Evolutionary conservation across 2,888 invertebrate genomes (phyloP), one percentile per base, ranked within the genome.

Genomic region (Strigamia crassipes): DNA sequence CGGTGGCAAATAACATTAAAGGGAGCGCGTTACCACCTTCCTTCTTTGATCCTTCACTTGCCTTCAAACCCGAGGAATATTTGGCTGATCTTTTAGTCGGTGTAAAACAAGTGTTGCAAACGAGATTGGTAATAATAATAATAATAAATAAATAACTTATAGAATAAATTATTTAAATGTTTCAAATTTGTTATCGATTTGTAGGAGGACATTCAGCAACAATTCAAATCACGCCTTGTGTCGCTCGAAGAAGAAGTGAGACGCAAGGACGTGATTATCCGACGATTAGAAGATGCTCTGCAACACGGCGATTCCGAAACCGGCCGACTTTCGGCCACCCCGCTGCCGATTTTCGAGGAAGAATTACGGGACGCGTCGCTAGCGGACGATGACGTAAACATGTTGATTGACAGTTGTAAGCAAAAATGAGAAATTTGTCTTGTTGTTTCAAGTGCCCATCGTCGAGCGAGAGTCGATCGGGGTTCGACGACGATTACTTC

Each of bases 21-120:
- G 61, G 61, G 18, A 61, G 18, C 10, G 61, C 61, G 23, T 23
- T 61, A 21, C 61, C 61, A 61, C 61, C 61, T 61, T 61, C 61
- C 23, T 21, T 61, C 61, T 61, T 61, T 23, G 61, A 18, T 56
- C 78, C 82, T 21, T 21, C 78, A 3, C 27, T 82, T 12, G 79
- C 61, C 31, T 83, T 82, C 78, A 73, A 80, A 46, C 93, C 94
- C 85, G 94, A 94, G 86, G 94, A 94, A 87, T 94, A 93, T 89
- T 92, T 94, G 86, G 92, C 93, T 51, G 94, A 94, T 87, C 92
- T 95, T 31, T 90, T 95, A 78, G 88, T 92, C 84, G 94, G 93
- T 83, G 94, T 95, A 83, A 93, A 94, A 87, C 93, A 94, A 87
- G 93, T 94, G 79, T 93, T 95, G 88, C 93, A 93, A 88, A 91